Conservation (phyloP, 2,797 vertebrate species). For the Falco cherrug region DNA sequence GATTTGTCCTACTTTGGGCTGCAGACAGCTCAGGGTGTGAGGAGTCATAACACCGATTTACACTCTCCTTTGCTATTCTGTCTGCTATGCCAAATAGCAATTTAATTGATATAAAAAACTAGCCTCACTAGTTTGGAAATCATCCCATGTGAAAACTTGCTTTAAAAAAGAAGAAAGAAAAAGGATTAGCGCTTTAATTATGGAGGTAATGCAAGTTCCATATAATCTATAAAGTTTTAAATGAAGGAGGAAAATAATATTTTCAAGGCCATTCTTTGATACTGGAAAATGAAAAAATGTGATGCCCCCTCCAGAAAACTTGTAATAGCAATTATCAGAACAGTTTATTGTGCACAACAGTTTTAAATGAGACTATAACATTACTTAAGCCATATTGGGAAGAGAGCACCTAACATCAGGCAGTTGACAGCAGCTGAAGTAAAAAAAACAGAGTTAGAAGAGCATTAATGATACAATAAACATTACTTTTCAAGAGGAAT, state of each 20-base stretch:
- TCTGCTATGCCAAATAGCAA: neutral
- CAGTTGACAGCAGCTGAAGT: neutral
- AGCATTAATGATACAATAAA: slow-evolving; percentile 4
- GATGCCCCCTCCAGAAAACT: neutral
- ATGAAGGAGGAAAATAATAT: neutral
- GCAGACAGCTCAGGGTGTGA: neutral
- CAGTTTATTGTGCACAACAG: neutral
- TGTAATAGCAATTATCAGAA: neutral
- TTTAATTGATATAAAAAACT: neutral
- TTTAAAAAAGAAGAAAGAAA: neutral
- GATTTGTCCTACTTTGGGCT: neutral
- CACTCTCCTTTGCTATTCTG: neutral
- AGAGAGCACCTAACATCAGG: neutral
- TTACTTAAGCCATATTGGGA: slow-evolving; percentile 10
- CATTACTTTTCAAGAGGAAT: slow-evolving; percentile 3
- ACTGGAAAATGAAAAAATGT: slow-evolving; percentile 23
- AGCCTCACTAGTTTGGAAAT: neutral
- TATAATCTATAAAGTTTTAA: neutral
- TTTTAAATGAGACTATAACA: neutral
- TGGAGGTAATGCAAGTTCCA: neutral
- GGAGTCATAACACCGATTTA: neutral
- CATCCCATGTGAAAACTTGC: neutral
- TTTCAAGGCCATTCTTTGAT: neutral
- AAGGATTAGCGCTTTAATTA: neutral
- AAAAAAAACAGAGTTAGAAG: slow-evolving; percentile 26